Evolutionary conservation across 2,113 vertebrate genomes (phyloP).

Genomic region (Rynchops niger): DNA sequence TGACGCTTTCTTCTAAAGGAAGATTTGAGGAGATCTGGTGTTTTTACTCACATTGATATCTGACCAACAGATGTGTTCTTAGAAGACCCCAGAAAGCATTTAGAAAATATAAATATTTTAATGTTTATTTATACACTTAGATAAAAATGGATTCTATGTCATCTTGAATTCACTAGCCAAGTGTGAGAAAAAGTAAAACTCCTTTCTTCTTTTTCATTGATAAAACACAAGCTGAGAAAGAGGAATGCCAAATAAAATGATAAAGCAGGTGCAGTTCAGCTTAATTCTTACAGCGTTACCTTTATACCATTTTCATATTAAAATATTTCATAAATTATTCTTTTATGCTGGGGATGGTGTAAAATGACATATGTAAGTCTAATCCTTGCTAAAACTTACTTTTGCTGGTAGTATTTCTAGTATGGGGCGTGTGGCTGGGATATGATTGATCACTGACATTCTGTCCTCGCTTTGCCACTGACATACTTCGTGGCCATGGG

Average conservation of each 20-base stretch:
- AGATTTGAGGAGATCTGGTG: not conserved
- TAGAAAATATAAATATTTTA: not conserved
- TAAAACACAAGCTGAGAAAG: not conserved
- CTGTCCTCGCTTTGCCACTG: not conserved
- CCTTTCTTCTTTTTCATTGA: not conserved
- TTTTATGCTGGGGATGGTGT: not conserved
- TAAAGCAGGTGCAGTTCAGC: not conserved
- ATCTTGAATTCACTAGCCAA: not conserved
- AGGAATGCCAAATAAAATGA: not conserved
- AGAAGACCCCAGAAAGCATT: not conserved
- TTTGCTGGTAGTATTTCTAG: not conserved
- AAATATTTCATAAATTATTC: not conserved
- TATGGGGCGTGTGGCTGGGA: not conserved
- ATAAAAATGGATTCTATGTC: not conserved
- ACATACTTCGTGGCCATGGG: not conserved
- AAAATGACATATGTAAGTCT: not conserved
- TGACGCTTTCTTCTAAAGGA: not conserved
- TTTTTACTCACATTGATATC: not conserved
- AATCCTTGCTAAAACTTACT: not conserved
- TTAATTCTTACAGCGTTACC: not conserved
- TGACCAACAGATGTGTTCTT: not conserved
- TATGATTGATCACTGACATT: not conserved
- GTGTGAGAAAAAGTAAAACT: not conserved
- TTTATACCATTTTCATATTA: not conserved
- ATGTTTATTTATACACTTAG: not conserved